Base-by-base conservation (phyloP, 2,797 vertebrate species). In the Falco berigora region DNA sequence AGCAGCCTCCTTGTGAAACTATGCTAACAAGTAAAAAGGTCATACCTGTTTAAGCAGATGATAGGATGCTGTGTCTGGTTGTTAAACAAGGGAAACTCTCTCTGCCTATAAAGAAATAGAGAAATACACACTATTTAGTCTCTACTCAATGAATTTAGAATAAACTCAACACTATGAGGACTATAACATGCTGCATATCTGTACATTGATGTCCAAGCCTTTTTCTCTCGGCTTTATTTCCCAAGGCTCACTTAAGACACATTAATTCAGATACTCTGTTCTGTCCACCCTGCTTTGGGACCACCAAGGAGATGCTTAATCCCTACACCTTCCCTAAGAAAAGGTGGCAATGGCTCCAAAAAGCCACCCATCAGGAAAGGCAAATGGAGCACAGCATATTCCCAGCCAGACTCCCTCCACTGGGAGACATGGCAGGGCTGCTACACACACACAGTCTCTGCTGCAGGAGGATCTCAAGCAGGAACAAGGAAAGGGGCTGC, bases 11-110 rank as follows among this genome's bases (percentile, higher is more conserved):
- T 36, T 62, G 44, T 47, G 49, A 53, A 89, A 79, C 32, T 24
- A 58, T 3, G 17, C 28, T 36, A 80, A 20, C 18, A 40, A 69
- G 22, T 86, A 47, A 93, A 78, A 92, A 55, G 40, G 12, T 81
- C 97, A 91, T 97, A 98, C 97, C 98, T 97, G 80, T n/a, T 97
- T 61, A 94, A 62, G 88, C 89, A 92, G 96, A 90, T 74, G 38
- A 71, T 19, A 94, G 66, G 92, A 90, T 38, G 77, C 63, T 94
- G 85, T 1, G 78, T 32, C 88, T 91, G 95, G 40, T 63, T 95
- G 82, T 96, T 92, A 96, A 95, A 96, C 64, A 92, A 83, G 46
- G 72, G 82, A 82, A 96, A 61, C 55, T 30, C 68, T 90, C 86
- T 94, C 90, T 30, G 97, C 96, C 97, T 98, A 85, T 40, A 50